Base-by-base conservation (phyloP, 2,888 invertebrate genomes). In the Saturnia japonica region DNA sequence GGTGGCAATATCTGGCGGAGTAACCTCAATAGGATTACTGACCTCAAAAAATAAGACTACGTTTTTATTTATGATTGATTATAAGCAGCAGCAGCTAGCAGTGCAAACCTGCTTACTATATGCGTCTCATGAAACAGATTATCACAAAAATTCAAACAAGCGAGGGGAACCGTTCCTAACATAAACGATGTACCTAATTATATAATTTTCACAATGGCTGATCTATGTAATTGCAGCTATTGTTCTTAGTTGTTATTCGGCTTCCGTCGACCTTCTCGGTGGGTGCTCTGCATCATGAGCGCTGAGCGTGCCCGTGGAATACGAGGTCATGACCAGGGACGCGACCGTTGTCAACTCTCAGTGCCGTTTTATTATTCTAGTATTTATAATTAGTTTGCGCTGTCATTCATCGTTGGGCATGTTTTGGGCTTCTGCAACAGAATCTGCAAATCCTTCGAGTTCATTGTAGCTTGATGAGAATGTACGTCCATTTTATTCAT, bases 201-300 rank as follows among this genome's bases (percentile, higher is more conserved):
- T 14, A 1, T 51, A 51, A 51, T 19, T 51, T 51, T 14, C 57
- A 57, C 57, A 57, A 57, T 25, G 12, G 14, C 25, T 14, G 57
- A 14, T 57, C 28, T 28, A 57, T 25, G 25, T 57, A 57, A 57
- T 57, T 14, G 25, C 14, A 57, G 25, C 25, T 57, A 57, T 57
- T 57, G 57, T 57, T 57, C 57, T 57, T 57, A 25, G 3, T 11
- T 25, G 57, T 62, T 16, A 28, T 34, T 40, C 19, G 40, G 4
- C 40, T 40, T 34, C 34, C 64, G 64, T 64, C 64, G 64, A 64
- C 64, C 64, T 64, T 64, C 64, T 19, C 64, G 40, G 19, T 64
- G 19, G 40, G 64, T 64, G 57, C 57, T 40, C 70, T 45, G 60
- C 70, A 51, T 60, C 68, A 68, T 47, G 69, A 69, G 57, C 22